Conservation (phyloP, 2,797 vertebrate species). For the Pagetopsis macropterus region DNA sequence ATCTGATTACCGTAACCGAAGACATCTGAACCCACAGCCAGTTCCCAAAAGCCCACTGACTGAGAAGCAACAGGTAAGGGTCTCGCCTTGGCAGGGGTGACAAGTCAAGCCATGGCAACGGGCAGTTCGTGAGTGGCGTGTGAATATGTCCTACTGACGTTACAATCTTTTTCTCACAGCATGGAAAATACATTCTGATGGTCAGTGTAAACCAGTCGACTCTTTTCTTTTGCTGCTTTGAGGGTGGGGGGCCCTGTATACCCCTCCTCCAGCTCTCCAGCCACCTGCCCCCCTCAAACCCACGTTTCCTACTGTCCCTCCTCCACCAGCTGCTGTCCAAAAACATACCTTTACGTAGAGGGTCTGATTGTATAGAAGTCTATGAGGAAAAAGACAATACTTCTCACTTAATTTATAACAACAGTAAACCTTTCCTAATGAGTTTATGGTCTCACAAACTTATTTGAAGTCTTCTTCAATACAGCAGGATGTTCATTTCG, state of each 20-base stretch:
- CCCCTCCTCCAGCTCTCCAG: background rate
- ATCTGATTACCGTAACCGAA: constrained; percentile 11
- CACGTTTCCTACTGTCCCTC: background rate
- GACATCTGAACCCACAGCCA: constrained; percentile 15
- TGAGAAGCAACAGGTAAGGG: constrained; percentile 19
- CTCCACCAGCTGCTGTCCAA: too few species aligned
- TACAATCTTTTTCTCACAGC: background rate
- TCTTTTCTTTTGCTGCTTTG: constrained; percentile 2
- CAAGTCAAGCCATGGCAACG: constrained; percentile 13
- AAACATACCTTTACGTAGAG: too few species aligned
- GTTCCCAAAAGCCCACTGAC: background rate
- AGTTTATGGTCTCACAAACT: too few species aligned
- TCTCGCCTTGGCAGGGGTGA: constrained; percentile 13
- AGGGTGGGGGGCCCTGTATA: background rate
- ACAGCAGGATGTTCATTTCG: too few species aligned
- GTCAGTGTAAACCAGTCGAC: background rate
- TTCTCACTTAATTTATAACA: too few species aligned
- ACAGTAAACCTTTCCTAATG: too few species aligned
- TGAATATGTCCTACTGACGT: constrained; percentile 7
- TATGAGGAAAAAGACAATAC: too few species aligned
- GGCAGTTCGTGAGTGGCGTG: background rate
- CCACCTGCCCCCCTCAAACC: background rate
- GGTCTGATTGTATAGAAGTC: too few species aligned
- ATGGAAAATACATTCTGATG: constrained; percentile 22
- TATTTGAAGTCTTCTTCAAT: too few species aligned